Conservation (phyloP, 2,113 vertebrate species). For the Cisticola juncidis region DNA sequence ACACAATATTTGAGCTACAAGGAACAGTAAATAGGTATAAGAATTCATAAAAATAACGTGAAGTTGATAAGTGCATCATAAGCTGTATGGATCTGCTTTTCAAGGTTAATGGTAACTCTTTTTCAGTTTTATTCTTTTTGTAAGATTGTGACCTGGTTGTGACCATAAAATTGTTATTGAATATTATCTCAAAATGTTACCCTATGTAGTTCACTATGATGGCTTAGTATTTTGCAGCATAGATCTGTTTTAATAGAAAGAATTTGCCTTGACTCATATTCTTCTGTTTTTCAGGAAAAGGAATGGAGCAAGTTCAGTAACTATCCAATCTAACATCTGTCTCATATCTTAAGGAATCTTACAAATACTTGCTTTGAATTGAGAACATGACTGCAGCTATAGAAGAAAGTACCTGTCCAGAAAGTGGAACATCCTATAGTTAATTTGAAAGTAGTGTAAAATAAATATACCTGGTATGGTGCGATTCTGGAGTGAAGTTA, state of each 20-base stretch:
- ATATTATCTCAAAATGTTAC: constrained; percentile 18
- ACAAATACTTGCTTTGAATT: constrained; percentile 71
- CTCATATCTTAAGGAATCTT: constrained; percentile 76
- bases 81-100: neutral
- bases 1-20: constrained; percentile 23
- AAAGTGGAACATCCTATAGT: constrained; percentile 68
- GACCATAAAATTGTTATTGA: neutral
- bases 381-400: constrained; percentile 84
- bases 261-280: constrained; percentile 27
- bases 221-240: constrained; percentile 10
- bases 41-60: neutral
- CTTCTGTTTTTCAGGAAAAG: constrained; percentile 79
- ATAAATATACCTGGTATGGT: constrained; percentile 86
- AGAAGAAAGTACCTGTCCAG: constrained; percentile 74
- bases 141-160: neutral
- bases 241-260: neutral
- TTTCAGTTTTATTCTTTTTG: neutral
- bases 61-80: neutral
- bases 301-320: constrained; percentile 81
- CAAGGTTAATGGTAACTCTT: neutral
- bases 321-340: constrained; percentile 77
- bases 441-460: constrained; percentile 71
- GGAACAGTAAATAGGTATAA: neutral
- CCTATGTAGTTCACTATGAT: neutral
- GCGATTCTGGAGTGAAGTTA: constrained; percentile 78